These are phyloP conservation scores for Ceuthmochares aereus DNA, from an alignment of 2,113 vertebrate species.

Conservation along the genomic window DNA sequence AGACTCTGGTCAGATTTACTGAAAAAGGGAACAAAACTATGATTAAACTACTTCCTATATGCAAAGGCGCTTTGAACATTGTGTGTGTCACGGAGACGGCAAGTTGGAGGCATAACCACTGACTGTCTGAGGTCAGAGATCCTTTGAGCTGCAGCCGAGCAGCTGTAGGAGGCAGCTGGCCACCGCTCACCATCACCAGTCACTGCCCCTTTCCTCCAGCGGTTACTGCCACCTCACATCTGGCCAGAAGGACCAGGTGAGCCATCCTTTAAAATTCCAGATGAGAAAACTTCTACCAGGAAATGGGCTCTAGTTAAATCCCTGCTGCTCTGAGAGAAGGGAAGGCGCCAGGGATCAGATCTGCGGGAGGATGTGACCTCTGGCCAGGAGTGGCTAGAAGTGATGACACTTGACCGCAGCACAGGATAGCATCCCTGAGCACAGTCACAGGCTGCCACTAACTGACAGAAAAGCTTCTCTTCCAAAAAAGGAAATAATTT, in stretches of 20 bases:
- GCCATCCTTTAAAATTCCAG: not conserved
- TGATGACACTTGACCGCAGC: not conserved
- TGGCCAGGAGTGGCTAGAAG: constrained; percentile 6
- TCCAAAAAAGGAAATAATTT: constrained; percentile 36
- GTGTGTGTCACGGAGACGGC: not conserved
- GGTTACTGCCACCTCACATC: not conserved
- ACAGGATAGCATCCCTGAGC: constrained; percentile 29
- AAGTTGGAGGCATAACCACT: not conserved
- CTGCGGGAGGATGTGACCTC: not conserved
- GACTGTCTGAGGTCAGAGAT: not conserved
- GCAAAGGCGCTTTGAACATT: constrained; percentile 19
- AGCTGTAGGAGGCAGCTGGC: constrained; percentile 26
- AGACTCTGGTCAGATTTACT: not conserved
- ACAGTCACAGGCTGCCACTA: not conserved
- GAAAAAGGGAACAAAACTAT: constrained; percentile 34
- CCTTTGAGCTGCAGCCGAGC: not conserved
- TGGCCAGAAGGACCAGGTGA: constrained; percentile 20
- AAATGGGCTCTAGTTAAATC: not conserved
- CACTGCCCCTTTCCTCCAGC: not conserved
- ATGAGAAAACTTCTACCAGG: not conserved
- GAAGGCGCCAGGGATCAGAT: not conserved
- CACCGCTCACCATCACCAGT: rapidly evolving
- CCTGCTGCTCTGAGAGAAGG: not conserved
- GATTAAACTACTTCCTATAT: constrained; percentile 41
- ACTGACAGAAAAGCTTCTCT: not conserved